Evolutionary conservation across 1,140 invertebrate genomes (phyloP), one percentile per base, ranked within the genome.

Genomic region (Patella vulgata): DNA sequence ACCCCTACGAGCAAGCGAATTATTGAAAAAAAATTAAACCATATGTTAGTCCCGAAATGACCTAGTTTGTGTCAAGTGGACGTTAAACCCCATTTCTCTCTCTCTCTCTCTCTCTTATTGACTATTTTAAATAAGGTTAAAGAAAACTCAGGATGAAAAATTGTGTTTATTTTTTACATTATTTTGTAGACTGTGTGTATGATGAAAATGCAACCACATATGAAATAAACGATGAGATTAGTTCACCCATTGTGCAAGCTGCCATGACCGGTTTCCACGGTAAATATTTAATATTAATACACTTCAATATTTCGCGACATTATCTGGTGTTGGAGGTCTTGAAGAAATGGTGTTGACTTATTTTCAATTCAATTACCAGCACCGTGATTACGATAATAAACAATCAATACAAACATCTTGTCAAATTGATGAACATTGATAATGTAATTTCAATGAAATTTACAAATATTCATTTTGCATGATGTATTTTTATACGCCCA

Each of bases 241-340:
- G 68, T 43, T 58, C 58, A 50, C 75, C 74, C 5, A 78, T 82
- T 31, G 69, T 81, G 39, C 55, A 63, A 11, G 63, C 52, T 43
- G 70, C 67, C 48, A 74, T 79, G 60, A 54, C 66, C 25, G 78
- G 78, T 19, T 74, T 79, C 50, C 62, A 80, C 72, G 78, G 78
- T 80, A 58, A 59, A 63, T 44, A 43, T n/a, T n/a, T n/a, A n/a
- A n/a, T n/a, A n/a, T n/a, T n/a, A n/a, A n/a, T n/a, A n/a, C n/a
- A n/a, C n/a, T n/a, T n/a, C n/a, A n/a, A n/a, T n/a, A n/a, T n/a
- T n/a, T n/a, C n/a, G n/a, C n/a, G n/a, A n/a, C n/a, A n/a, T n/a
- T n/a, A n/a, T n/a, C n/a, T n/a, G n/a, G n/a, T n/a, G n/a, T n/a
- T n/a, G n/a, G n/a, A n/a, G n/a, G n/a, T n/a, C n/a, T n/a, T n/a